Conservation (phyloP, 2,113 vertebrate genomes). For the Melanostigma gelatinosum region DNA sequence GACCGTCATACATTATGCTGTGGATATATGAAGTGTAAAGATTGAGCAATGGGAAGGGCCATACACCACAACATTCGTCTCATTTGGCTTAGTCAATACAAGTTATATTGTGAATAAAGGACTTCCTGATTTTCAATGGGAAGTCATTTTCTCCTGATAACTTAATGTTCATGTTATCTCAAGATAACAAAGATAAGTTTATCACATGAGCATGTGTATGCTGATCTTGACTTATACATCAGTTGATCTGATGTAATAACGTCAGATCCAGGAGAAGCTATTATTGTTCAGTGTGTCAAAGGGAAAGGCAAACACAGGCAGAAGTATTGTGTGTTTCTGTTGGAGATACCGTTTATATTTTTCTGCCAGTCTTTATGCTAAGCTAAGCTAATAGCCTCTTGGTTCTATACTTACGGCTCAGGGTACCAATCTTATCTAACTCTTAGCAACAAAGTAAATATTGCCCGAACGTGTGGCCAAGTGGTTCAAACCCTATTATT, state of each 20-base stretch:
- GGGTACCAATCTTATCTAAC: constrained; percentile 13
- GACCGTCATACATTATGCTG: background rate
- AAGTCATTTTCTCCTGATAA: background rate
- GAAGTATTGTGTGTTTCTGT: background rate
- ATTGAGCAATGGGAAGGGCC: background rate
- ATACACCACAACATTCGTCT: background rate
- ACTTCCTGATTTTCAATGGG: background rate
- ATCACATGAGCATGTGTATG: background rate
- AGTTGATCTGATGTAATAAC: background rate
- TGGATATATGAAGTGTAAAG: background rate
- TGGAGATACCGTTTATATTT: constrained; percentile 1
- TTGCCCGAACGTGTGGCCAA: constrained; percentile 4
- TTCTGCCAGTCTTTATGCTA: background rate
- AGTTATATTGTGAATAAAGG: background rate
- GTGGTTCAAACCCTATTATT: constrained; percentile 29
- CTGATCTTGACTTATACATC: background rate
- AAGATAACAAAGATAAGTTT: background rate
- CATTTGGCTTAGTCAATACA: background rate
- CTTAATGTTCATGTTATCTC: background rate
- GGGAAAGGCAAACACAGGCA: constrained; percentile 23
- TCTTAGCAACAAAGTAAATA: constrained; percentile 17
- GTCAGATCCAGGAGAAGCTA: background rate
- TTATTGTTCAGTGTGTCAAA: background rate
- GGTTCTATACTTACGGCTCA: background rate
- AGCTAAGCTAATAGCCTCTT: constrained; percentile 2